Evolutionary conservation across 2,113 vertebrate genomes (phyloP).

Genomic region (Pogonocichla stellata): DNA sequence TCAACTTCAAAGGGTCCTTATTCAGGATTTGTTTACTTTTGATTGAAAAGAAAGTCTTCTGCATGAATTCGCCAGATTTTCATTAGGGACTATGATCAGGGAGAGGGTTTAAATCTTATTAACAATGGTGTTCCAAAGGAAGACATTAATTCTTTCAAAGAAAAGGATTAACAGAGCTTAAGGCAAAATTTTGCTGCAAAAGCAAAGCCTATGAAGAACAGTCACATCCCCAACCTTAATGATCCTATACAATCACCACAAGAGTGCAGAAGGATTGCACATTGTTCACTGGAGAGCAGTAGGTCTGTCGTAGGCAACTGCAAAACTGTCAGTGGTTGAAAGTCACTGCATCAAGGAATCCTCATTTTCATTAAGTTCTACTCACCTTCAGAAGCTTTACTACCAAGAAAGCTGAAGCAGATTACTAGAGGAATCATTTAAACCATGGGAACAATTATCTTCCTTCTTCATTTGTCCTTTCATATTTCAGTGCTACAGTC

Average conservation of each 20-base stretch:
- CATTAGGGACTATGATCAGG: background rate
- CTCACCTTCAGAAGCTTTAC: background rate
- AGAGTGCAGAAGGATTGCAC: background rate
- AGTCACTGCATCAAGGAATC: background rate
- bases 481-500: background rate
- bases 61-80: background rate
- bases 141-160: background rate
- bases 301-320: background rate
- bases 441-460: background rate
- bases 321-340: background rate
- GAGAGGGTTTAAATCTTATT: background rate
- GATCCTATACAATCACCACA: background rate
- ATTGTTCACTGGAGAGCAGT: background rate
- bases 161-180: background rate
- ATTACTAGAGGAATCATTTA: background rate
- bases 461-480: background rate
- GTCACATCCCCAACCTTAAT: background rate
- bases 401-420: background rate
- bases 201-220: background rate
- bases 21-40: background rate
- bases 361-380: background rate
- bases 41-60: background rate
- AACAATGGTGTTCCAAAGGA: background rate
- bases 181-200: background rate
- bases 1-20: background rate